Percentiles rank a stretch among this genome's conserved stretches.
Evolutionary conservation across 2,113 vertebrate genomes (phyloP).

Genomic region (Siniperca knerii): DNA sequence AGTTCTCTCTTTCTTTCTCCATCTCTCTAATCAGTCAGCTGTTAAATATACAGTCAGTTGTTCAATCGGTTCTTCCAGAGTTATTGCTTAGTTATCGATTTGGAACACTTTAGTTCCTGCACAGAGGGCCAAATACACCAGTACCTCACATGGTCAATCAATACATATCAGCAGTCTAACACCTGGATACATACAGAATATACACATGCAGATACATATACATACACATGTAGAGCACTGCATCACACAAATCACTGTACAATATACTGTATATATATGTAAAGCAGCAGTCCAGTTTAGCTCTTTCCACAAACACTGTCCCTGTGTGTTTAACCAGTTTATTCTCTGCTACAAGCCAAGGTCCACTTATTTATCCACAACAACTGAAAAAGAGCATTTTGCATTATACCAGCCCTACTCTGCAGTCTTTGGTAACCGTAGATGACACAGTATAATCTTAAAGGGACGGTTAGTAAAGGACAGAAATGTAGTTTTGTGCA

Average conservation of each 20-base stretch:
- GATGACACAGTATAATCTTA: neutral
- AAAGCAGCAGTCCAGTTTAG: neutral
- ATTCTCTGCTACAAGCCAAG: neutral
- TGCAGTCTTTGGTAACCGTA: neutral
- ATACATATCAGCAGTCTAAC: constrained; percentile 39
- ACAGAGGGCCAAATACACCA: constrained; percentile 5
- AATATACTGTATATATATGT: neutral
- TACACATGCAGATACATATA: constrained; percentile 10
- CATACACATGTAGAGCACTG: constrained; percentile 24
- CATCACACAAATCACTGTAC: neutral
- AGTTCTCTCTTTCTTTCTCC: neutral
- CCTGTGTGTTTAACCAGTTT: neutral
- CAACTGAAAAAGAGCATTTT: neutral
- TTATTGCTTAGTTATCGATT: constrained; percentile 42
- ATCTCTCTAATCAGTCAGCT: neutral
- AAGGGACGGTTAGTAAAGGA: neutral
- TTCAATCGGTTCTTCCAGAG: neutral
- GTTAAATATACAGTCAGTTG: neutral
- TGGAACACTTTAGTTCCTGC: constrained; percentile 6
- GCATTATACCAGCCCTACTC: neutral
- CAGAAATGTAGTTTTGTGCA: neutral
- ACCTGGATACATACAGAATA: constrained; percentile 9
- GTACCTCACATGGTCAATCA: constrained; percentile 7
- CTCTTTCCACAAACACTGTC: neutral
- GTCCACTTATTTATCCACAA: neutral